Base-by-base conservation (phyloP, 2,888 invertebrate species). In the Noctua janthe region DNA sequence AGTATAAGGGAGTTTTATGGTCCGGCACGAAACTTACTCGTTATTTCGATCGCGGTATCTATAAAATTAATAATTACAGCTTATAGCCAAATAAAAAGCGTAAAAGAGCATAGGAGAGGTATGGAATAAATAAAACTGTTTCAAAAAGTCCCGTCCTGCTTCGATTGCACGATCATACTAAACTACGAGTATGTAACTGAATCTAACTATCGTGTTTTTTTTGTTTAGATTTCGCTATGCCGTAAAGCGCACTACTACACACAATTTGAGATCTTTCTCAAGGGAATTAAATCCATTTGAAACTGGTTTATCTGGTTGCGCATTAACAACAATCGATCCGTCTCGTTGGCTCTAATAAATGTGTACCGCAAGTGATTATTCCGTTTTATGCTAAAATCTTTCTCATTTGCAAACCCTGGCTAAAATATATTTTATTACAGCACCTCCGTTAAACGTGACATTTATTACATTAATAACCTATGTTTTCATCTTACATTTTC, bases 301-400 rank as follows among this genome's bases (percentile, higher is more conserved):
- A 93, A 94, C 94, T 88, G 91, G 93, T 94, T 92, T 89, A 88
- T 87, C 93, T 89, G 89, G 93, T 94, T 92, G 85, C 82, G 88
- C 88, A 90, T 90, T 91, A 86, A 88, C 87, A 88, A 90, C 87
- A 87, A 91, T 87, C 84, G 86, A 90, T 90, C 87, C 85, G 80
- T 90, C 82, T 87, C 83, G 78, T 81, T 86, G 81, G 76, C 72
- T 87, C 74, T 79, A 85, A 85, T 83, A 81, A 84, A 87, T 88
- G 56, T 85, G 29, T 76, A 81, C 71, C 71, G 69, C 74, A 47
- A 84, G 69, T 74, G 77, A 84, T 80, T 71, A 80, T 80, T 78
- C 56, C 29, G 62, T 51, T 71, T 72, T 78, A 72, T 74, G 77
- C 74, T 76, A 78, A 80, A 86, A 74, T 80, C 71, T 74, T 74